phyloP scores from a whole-genome alignment of 2,888 invertebrate species.

The Tachina lurida region DNA sequence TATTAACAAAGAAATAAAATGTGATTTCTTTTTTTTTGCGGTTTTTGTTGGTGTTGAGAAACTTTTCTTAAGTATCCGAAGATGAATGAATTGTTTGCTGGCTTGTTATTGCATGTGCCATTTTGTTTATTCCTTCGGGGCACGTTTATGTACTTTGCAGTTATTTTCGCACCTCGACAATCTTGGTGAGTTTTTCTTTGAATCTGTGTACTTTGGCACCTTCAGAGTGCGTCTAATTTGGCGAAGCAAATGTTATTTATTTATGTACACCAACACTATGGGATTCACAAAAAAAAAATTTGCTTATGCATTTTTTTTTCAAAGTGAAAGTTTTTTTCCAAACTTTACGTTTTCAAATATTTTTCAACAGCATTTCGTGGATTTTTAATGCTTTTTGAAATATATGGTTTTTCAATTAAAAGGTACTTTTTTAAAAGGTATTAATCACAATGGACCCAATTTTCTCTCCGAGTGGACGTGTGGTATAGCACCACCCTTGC shows the following conservation, averaged over 20 bases:
- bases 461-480: too few relatives aligned
- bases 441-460: too few relatives aligned
- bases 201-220: slow-evolving; percentile 76
- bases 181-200: slow-evolving; percentile 69
- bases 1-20: slow-evolving; percentile 37
- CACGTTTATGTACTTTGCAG: slow-evolving; percentile 74
- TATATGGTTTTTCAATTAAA: too few relatives aligned
- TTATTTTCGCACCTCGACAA: slow-evolving; percentile 82
- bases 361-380: too few relatives aligned
- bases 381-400: too few relatives aligned
- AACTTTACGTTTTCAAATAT: too few relatives aligned
- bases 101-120: slow-evolving; percentile 56
- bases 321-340: too few relatives aligned
- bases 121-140: slow-evolving; percentile 61
- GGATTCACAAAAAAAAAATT: neutral
- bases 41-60: slow-evolving; percentile 39
- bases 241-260: slow-evolving; percentile 65
- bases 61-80: slow-evolving; percentile 58
- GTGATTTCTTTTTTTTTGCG: slow-evolving; percentile 43
- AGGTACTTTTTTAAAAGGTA: neutral
- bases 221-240: slow-evolving; percentile 76
- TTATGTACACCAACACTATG: slow-evolving; percentile 22
- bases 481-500: too few relatives aligned
- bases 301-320: neutral
- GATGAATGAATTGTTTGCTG: slow-evolving; percentile 65